Percentiles rank a stretch among this genome's conserved stretches.
Evolutionary conservation across 2,797 vertebrate genomes (phyloP).

Genomic region (Amniataba percoides): DNA sequence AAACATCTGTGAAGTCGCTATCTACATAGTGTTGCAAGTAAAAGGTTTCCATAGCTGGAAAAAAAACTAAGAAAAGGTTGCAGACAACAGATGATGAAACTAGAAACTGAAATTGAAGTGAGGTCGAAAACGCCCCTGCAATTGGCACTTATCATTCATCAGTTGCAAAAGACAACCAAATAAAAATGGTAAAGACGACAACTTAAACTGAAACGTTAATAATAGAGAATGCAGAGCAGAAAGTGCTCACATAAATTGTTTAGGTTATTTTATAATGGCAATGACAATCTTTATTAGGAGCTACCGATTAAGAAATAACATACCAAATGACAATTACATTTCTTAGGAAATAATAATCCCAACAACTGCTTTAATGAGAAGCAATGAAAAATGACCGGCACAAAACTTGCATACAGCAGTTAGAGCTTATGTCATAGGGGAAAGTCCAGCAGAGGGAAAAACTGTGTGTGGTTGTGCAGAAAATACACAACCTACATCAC

Average conservation of each 20-base stretch:
- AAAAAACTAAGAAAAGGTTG: no score
- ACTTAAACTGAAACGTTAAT: not conserved
- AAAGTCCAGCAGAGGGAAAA: slow-evolving; percentile 35
- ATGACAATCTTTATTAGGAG: not conserved
- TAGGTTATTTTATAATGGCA: not conserved
- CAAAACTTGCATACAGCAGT: slow-evolving; percentile 5
- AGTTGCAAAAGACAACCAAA: no score
- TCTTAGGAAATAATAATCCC: not conserved
- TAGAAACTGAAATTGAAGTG: no score
- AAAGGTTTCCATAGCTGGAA: no score
- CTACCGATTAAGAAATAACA: not conserved
- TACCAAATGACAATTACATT: not conserved
- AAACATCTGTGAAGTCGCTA: no score
- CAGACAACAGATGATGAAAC: no score
- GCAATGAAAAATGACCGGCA: not conserved
- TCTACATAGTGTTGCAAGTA: no score
- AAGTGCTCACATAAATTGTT: not conserved
- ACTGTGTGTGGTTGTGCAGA: slow-evolving; percentile 21
- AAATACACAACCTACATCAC: slow-evolving; percentile 32
- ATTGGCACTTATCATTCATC: no score
- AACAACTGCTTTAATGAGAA: not conserved
- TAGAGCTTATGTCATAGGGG: slow-evolving; percentile 29
- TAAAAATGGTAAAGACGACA: no score
- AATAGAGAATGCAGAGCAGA: not conserved
- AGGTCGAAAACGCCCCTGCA: no score